Conservation (phyloP, 2,797 vertebrate genomes). For the Oreortyx pictus region DNA sequence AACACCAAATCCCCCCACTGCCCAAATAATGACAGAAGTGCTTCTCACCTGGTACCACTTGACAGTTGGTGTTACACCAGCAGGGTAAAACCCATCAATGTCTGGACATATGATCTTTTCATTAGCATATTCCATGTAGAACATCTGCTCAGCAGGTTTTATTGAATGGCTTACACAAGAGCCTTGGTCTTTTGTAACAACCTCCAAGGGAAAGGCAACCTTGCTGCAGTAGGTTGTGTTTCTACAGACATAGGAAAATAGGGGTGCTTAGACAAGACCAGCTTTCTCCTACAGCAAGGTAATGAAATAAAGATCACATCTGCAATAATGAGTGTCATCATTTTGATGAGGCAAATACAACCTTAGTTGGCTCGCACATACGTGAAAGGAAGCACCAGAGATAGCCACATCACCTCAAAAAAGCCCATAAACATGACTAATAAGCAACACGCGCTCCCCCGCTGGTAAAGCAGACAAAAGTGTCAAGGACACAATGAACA, state of each 20-base stretch:
- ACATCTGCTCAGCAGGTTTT: slow-evolving; percentile 55
- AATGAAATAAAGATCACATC: slow-evolving; percentile 20
- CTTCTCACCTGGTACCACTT: slow-evolving; percentile 85
- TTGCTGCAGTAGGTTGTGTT: slow-evolving; percentile 90
- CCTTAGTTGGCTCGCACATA: background rate
- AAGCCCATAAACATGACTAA: slow-evolving; percentile 42
- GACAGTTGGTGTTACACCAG: slow-evolving; percentile 74
- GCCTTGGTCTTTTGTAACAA: slow-evolving; percentile 75
- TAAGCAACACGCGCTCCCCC: background rate
- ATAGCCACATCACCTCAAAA: background rate
- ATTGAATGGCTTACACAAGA: slow-evolving; percentile 76
- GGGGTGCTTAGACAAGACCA: background rate
- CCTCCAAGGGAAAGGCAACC: slow-evolving; percentile 86
- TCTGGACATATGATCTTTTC: slow-evolving; percentile 85
- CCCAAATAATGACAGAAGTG: background rate
- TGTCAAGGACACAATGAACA: background rate
- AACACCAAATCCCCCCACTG: background rate
- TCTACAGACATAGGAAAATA: slow-evolving; percentile 72
- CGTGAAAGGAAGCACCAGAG: background rate
- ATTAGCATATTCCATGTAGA: slow-evolving; percentile 65
- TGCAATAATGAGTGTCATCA: background rate
- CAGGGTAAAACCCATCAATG: slow-evolving; percentile 80
- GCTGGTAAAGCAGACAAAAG: slow-evolving; percentile 37
- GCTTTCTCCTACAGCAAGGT: background rate
- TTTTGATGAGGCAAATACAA: background rate